phyloP scores from a whole-genome alignment of 2,797 vertebrate species.

The Pachyuromys duprasi region DNA sequence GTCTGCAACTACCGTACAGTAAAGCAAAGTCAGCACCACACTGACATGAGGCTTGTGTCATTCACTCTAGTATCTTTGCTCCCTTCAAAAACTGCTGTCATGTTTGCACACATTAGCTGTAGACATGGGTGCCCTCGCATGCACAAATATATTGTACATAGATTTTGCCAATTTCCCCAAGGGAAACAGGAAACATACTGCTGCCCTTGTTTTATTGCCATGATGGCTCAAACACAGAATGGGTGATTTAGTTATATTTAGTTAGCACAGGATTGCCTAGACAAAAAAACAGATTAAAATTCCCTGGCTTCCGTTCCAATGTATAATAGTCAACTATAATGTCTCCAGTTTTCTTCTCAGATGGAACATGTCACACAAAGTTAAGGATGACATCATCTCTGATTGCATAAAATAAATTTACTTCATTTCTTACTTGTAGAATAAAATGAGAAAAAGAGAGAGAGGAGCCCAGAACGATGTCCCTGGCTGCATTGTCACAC shows the following conservation, averaged over 20 bases:
- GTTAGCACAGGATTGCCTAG: neutral
- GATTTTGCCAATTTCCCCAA: neutral
- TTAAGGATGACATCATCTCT: slow-evolving; percentile 26
- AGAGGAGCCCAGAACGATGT: neutral
- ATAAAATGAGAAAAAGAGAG: neutral
- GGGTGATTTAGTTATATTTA: slow-evolving; percentile 13
- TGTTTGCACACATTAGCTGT: neutral
- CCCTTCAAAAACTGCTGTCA: neutral
- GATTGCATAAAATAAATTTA: slow-evolving; percentile 2
- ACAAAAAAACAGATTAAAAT: neutral
- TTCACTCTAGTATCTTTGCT: neutral
- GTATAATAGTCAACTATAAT: neutral
- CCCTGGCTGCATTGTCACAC: neutral
- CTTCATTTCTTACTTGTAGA: neutral
- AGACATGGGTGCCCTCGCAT: fast-evolving
- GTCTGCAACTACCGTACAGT: neutral
- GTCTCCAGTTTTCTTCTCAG: neutral
- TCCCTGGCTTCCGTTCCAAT: neutral
- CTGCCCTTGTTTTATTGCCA: neutral
- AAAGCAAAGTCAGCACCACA: neutral
- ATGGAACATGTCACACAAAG: neutral
- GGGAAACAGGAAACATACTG: neutral
- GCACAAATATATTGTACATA: neutral
- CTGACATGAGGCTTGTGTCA: neutral
- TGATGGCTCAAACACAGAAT: neutral